Evolutionary conservation across 2,888 invertebrate genomes (phyloP).

Genomic region (Ophion ventricosus): DNA sequence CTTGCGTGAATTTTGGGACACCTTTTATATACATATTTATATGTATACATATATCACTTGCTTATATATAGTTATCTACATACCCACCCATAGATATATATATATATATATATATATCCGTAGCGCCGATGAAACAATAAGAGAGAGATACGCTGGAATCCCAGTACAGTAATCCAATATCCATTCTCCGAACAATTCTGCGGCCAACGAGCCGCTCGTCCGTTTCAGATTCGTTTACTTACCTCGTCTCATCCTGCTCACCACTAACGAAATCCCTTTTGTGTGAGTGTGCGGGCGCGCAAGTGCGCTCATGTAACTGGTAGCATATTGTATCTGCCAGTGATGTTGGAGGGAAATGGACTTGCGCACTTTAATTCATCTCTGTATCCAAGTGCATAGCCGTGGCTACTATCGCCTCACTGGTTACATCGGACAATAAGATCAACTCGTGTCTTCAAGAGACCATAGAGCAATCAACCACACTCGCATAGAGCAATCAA

Average conservation of each 20-base stretch:
- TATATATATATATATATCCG: background rate
- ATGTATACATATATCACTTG: background rate
- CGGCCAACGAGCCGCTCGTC: constrained; percentile 72
- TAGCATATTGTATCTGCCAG: background rate
- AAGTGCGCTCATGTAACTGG: constrained; percentile 11
- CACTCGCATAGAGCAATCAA: too few species aligned
- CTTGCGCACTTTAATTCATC: constrained; percentile 10
- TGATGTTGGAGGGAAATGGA: constrained; percentile 22
- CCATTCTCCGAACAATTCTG: constrained; percentile 74
- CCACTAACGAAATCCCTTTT: constrained; percentile 58
- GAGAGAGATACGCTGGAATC: constrained; percentile 68
- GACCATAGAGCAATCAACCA: background rate
- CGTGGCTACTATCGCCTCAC: constrained; percentile 29
- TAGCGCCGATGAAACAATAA: constrained; percentile 19
- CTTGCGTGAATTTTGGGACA: too few species aligned
- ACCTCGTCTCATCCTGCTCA: constrained; percentile 65
- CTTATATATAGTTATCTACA: background rate
- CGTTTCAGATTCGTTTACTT: constrained; percentile 75
- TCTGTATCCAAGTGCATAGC: constrained; percentile 17
- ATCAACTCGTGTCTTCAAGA: background rate
- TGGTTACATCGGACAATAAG: background rate
- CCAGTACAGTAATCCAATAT: constrained; percentile 74
- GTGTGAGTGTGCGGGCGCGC: constrained; percentile 36
- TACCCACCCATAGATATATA: background rate
- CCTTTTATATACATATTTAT: too few species aligned